phyloP scores from a whole-genome alignment of 2,888 invertebrate genomes.

The Yponomeuta cagnagella region DNA sequence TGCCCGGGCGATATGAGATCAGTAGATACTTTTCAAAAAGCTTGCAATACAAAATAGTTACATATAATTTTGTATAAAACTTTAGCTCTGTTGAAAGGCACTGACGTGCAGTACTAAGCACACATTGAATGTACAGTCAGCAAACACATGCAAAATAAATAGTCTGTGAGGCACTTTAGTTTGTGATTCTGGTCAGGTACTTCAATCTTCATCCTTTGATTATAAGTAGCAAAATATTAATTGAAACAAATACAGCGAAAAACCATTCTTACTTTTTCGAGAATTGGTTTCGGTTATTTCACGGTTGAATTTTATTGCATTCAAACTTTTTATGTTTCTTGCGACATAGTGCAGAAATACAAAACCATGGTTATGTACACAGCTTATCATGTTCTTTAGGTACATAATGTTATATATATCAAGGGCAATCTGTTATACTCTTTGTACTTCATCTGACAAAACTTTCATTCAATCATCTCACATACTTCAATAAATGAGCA shows the following conservation, averaged over 20 bases:
- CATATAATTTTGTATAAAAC: constrained; percentile 16
- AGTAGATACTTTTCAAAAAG: constrained; percentile 39
- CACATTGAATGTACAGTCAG: background rate
- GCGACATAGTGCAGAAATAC: constrained; percentile 5
- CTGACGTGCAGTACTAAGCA: constrained; percentile 17
- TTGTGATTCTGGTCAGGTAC: background rate
- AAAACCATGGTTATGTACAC: background rate
- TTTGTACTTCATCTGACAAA: constrained; percentile 29
- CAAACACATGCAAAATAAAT: background rate
- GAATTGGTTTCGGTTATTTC: constrained; percentile 42
- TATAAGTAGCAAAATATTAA: background rate
- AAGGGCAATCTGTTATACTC: constrained; percentile 21
- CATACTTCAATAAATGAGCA: background rate
- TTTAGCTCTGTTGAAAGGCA: constrained; percentile 23
- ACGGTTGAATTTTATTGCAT: constrained; percentile 51
- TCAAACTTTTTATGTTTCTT: constrained; percentile 8
- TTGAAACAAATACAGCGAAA: background rate
- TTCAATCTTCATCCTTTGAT: background rate
- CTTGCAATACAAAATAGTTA: constrained; percentile 14
- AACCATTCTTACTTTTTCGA: background rate
- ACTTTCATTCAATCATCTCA: constrained; percentile 12
- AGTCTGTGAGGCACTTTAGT: background rate
- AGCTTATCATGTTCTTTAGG: background rate
- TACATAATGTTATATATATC: background rate
- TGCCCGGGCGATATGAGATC: constrained; percentile 60